A percentile compares a stretch with the other conserved stretches of the same genome.
phyloP scores from a whole-genome alignment of 1,140 invertebrate genomes.

The Brachionus calyciflorus region DNA sequence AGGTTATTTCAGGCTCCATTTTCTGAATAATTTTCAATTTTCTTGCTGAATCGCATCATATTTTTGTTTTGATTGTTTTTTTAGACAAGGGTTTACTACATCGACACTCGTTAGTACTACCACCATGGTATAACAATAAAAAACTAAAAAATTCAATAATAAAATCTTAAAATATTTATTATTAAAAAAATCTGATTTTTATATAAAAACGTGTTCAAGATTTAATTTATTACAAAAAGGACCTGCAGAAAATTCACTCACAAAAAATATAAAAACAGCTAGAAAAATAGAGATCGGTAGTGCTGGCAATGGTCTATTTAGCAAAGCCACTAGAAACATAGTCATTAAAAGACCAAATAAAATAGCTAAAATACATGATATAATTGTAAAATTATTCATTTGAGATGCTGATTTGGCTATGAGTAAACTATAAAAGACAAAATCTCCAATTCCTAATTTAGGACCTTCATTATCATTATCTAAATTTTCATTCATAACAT shows the following conservation, averaged over 20 bases:
- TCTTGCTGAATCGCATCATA: too few species aligned
- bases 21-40: too few species aligned
- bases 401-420: slow-evolving; percentile 89
- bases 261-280: slow-evolving; percentile 94
- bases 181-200: too few species aligned
- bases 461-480: slow-evolving; percentile 69
- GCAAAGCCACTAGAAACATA: slow-evolving; percentile 87
- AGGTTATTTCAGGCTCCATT: too few species aligned
- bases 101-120: too few species aligned
- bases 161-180: too few species aligned
- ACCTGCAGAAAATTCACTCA: slow-evolving; percentile 81
- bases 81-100: too few species aligned
- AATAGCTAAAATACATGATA: slow-evolving; percentile 49
- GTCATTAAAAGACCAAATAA: slow-evolving; percentile 51
- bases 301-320: slow-evolving; percentile 92
- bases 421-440: slow-evolving; percentile 97
- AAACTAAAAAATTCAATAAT: too few species aligned
- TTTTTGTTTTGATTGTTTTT: too few species aligned
- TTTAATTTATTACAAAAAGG: slow-evolving; percentile 87
- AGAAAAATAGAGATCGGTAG: slow-evolving; percentile 96
- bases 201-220: slow-evolving; percentile 85
- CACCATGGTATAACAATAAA: too few species aligned
- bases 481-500: slow-evolving; percentile 50
- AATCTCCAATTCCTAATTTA: slow-evolving; percentile 94
- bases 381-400: background rate